Evolutionary conservation across 2,888 invertebrate species (phyloP), one percentile per base, ranked within the genome.

Genomic region (Cephus rjabovi): DNA sequence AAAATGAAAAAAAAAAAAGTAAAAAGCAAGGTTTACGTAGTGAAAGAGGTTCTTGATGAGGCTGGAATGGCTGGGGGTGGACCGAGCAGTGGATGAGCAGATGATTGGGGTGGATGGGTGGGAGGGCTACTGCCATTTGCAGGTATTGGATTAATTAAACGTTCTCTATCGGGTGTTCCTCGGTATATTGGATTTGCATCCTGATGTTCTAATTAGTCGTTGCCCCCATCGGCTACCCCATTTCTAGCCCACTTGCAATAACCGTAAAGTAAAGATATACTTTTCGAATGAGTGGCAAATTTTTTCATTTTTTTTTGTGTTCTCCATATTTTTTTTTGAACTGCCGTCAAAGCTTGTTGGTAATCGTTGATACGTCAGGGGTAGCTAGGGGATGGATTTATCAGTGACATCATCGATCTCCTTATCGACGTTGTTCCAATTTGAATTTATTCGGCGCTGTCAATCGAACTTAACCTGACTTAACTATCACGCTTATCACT

Each of bases 181-280:
- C 77, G 79, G 77, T 56, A 80, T 81, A 81, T 81, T 81, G 80
- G 81, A 81, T 80, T 80, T 81, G 79, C 80, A 81, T 81, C 79
- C 77, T 81, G 80, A 40, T 73, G 81, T 79, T 80, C 81, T 81
- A 81, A 81, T 81, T 81, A 81, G 80, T 77, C 75, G 78, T 77
- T 79, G 80, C 77, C 79, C 23, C 40, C 40, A 23, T 23, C 40
- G 40, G 40, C 40, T 23, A 56, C 40, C 23, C 23, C 40, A 56
- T 81, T 81, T 76, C 79, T 79, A 79, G 78, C 79, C 78, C 80
- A 79, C 76, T 80, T 80, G 79, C 81, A 76, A 81, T 75, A 69
- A 75, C 76, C 40, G 68, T 31, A 15, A 77, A 37, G 76, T 79
- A 73, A 80, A 81, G 80, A 81, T 75, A 56, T 23, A 23, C 9